These are phyloP conservation scores for Gorsachius goisagi DNA, from an alignment of 2,113 vertebrate species.

Conservation along the genomic window DNA sequence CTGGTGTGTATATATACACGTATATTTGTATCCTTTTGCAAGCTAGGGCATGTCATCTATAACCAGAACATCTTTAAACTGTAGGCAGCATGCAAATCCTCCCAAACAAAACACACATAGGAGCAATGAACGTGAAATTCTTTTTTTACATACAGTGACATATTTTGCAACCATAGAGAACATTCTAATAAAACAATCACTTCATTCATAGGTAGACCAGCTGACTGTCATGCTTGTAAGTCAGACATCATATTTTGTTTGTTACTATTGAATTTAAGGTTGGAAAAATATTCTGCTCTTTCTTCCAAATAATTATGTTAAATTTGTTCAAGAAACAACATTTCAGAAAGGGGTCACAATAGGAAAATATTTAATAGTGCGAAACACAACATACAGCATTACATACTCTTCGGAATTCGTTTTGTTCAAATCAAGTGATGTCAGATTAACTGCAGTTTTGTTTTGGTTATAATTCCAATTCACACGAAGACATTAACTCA, in stretches of 20 bases:
- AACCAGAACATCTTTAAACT: not conserved
- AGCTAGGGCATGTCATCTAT: not conserved
- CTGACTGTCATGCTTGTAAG: not conserved
- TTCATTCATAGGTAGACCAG: not conserved
- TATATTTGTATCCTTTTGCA: not conserved
- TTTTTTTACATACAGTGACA: not conserved
- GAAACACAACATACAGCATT: not conserved
- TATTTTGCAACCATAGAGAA: not conserved
- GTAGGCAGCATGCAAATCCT: not conserved
- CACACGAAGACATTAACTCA: not conserved
- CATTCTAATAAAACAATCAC: not conserved
- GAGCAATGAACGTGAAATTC: not conserved
- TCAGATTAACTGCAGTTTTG: not conserved
- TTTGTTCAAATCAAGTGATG: not conserved
- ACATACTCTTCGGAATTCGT: not conserved
- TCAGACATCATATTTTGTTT: not conserved
- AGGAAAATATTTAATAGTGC: not conserved
- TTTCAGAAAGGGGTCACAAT: not conserved
- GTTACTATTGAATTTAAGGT: not conserved
- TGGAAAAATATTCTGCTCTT: not conserved
- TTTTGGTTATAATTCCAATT: not conserved
- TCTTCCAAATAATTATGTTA: not conserved
- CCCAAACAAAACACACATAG: not conserved
- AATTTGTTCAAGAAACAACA: not conserved
- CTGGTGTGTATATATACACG: rapidly evolving